Conservation (phyloP, 2,888 invertebrate genomes). For the Spilarctia lutea region DNA sequence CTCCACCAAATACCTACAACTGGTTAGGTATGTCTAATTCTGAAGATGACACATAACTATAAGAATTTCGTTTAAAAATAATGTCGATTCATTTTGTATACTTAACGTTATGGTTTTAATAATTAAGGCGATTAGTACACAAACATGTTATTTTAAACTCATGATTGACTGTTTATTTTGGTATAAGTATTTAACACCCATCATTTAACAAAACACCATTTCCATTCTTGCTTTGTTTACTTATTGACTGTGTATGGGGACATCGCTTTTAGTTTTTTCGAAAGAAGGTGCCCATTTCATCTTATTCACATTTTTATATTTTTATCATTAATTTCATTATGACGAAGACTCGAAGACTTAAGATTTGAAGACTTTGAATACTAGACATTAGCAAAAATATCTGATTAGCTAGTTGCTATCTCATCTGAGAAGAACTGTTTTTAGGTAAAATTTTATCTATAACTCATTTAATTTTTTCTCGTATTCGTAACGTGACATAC, state of each 20-base stretch:
- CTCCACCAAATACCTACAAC: background rate
- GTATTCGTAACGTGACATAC: background rate
- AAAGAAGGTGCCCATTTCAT: no score
- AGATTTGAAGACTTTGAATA: no score
- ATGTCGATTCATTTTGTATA: conserved; percentile 27
- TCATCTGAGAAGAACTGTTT: no score
- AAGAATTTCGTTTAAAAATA: conserved; percentile 45
- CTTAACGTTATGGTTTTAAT: conserved; percentile 41
- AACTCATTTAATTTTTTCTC: background rate
- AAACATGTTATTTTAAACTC: conserved; percentile 27
- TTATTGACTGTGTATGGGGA: background rate
- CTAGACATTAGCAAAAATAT: no score
- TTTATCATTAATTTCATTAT: no score
- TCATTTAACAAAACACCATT: conserved; percentile 1
- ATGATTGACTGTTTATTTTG: background rate
- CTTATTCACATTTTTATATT: no score
- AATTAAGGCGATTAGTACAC: conserved; percentile 47
- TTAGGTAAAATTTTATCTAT: background rate
- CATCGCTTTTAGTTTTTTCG: no score
- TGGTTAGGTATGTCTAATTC: conserved; percentile 21
- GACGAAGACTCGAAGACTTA: no score
- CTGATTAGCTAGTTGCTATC: no score
- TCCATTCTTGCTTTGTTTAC: background rate
- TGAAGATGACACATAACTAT: conserved; percentile 34
- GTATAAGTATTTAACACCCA: background rate